Evolutionary conservation across 2,113 vertebrate genomes (phyloP).

Genomic region (Ciconia boyciana): DNA sequence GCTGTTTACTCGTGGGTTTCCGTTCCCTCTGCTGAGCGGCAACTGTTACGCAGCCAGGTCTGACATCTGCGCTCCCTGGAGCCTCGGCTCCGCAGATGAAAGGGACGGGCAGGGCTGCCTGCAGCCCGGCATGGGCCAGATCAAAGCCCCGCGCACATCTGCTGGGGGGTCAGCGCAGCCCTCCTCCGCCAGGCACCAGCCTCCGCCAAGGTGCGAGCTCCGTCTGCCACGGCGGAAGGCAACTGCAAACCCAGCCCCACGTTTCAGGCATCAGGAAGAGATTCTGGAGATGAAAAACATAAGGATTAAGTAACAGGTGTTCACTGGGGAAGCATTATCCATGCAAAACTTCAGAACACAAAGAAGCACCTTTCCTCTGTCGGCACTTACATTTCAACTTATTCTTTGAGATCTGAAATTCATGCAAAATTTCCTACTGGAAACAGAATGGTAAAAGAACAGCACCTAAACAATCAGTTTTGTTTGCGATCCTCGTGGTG

Average conservation of each 20-base stretch:
- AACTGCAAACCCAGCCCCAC: not conserved
- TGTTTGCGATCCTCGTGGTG: not conserved
- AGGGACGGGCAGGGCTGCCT: not conserved
- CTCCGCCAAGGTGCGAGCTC: not conserved
- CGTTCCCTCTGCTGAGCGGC: not conserved
- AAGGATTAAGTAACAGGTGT: not conserved
- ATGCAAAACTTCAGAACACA: not conserved
- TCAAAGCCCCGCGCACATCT: slow-evolving; percentile 26
- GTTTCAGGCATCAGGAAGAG: not conserved
- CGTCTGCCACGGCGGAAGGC: accelerated
- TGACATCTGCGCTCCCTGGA: not conserved
- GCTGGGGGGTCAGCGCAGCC: not conserved
- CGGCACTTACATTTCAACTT: not conserved
- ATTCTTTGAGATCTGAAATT: not conserved
- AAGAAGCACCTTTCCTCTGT: not conserved
- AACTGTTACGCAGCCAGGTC: slow-evolving; percentile 23
- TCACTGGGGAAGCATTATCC: not conserved
- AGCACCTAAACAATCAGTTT: not conserved
- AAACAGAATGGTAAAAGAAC: not conserved
- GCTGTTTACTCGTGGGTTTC: not conserved
- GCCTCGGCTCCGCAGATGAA: not conserved
- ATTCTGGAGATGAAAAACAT: not conserved
- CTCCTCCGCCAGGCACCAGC: not conserved
- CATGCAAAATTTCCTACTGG: not conserved
- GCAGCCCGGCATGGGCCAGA: not conserved